Base-by-base conservation (phyloP, 1,140 invertebrate genomes). In the Lordiphosa clarofinis region DNA sequence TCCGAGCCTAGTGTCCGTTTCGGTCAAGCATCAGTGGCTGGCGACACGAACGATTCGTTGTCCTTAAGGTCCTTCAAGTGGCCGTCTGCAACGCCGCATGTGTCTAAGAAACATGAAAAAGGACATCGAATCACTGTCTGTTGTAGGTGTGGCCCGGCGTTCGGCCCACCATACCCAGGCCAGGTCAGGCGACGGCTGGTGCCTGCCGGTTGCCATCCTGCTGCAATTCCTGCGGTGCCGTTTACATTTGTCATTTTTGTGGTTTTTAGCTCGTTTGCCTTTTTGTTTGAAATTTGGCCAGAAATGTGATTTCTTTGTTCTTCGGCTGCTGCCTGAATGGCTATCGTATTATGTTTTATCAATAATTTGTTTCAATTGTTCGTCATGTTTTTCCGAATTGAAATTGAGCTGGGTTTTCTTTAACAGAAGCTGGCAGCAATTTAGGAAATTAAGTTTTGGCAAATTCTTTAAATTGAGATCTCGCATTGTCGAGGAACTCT, bases 241-340 rank as follows among this genome's bases (percentile, higher is more conserved):
- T 82, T 81, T 81, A 72, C 76, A 74, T 76, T 82, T 81, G 72
- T 82, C 76, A 72, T 82, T 76, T 61, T 60, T 81, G 76, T 56
- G 76, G 76, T 82, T 81, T 75, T 54, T 33, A 66, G 24, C 39
- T 57, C 64, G 70, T 74, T 61, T 37, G 42, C 33, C 8, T 37
- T 44, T 38, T 39, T 58, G 54, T 59, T 55, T 40, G 19, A 24
- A 15, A 42, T 52, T 31, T 31, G 28, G 28, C 28, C 28, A 31
- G 36, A 31, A 58, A 67, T 57, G 56, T 47, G 38, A 13, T 42
- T 47, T 28, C 37, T 19, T 38, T 43, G 21, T 10, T 8, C 42
- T 48, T 19, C 52, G 28, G 28, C 28, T 31, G 28, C 28, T 31
- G 28, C 7, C 28, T 31, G 8, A 31, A 79, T 69, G 56, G 39